Evolutionary conservation across 2,797 vertebrate species (phyloP), one percentile per base, ranked within the genome.

Genomic region (Sarcoramphus papa): DNA sequence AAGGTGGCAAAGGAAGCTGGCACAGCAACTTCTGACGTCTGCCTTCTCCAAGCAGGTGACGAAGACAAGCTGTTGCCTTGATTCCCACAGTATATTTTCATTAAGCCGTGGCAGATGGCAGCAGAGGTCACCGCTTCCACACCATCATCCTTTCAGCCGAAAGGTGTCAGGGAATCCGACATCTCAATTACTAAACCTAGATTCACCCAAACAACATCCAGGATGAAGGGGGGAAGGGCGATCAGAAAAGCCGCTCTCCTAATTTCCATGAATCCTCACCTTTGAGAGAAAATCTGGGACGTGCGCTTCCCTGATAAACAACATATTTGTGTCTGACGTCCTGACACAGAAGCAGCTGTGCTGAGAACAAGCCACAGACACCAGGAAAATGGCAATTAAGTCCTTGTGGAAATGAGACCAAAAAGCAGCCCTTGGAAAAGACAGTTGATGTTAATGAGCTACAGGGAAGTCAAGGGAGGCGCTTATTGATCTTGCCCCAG

Each of bases 61-160:
- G 75, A 90, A 88, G 85, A 92, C 96, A 96, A 94, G 92, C 96
- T 96, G 94, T 19, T 84, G 64, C 87, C 76, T 85, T 16, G 54
- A 73, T 95, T 97, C 94, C 87, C 95, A 86, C 93, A 81, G 93
- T 88, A 84, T 54, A 91, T 94, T 95, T 96, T 93, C 95, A 96
- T 95, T 85, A 95, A 81, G 85, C 69, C 4, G 3, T 94, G 83
- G 90, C 95, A 97, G 95, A 96, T 93, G 94, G 96, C 76, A 86
- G 74, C 4, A 17, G 92, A 92, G 95, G 93, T 95, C 92, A 95
- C 82, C 0, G 12, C 84, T 92, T 93, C 94, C 88, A 91, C 93
- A 81, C 88, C 94, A 47, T 7, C 90, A 84, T 68, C 84, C 64
- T 78, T 70, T 13, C 75, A 86, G 65, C 54, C 1, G 57, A 65